Evolutionary conservation across 2,797 vertebrate genomes (phyloP).

Genomic region (Sarcoramphus papa): DNA sequence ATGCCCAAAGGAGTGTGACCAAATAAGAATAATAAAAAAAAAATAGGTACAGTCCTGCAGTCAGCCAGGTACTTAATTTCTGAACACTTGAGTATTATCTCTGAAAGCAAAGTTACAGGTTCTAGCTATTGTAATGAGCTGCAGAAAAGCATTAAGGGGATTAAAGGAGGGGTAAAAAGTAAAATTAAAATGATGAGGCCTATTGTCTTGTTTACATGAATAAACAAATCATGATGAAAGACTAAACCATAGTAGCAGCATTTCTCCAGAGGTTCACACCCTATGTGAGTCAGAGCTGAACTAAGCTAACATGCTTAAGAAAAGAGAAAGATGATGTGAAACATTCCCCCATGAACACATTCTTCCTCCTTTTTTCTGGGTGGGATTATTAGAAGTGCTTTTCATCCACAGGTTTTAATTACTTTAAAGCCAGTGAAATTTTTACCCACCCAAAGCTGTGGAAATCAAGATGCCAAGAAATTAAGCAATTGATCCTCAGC

Average conservation of each 20-base stretch:
- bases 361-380: neutral
- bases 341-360: neutral
- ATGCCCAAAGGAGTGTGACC: neutral
- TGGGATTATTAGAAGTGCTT: neutral
- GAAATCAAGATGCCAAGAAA: neutral
- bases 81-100: neutral
- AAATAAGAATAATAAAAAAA: neutral
- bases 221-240: slow-evolving; percentile 42
- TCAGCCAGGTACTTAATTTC: neutral
- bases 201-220: slow-evolving; percentile 24
- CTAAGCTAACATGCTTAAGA: neutral
- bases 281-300: slow-evolving; percentile 26
- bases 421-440: neutral
- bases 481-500: neutral
- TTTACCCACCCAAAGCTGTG: neutral
- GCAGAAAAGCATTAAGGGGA: neutral
- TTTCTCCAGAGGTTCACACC: slow-evolving; percentile 44
- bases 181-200: neutral
- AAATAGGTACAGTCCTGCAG: neutral
- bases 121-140: neutral
- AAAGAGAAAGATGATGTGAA: neutral
- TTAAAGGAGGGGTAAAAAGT: neutral
- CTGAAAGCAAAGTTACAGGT: neutral
- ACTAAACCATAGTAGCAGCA: neutral
- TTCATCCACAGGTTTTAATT: neutral